Evolutionary conservation across 2,888 invertebrate species (phyloP), one percentile per base, ranked within the genome.

Genomic region (Epistrophe eligans): DNA sequence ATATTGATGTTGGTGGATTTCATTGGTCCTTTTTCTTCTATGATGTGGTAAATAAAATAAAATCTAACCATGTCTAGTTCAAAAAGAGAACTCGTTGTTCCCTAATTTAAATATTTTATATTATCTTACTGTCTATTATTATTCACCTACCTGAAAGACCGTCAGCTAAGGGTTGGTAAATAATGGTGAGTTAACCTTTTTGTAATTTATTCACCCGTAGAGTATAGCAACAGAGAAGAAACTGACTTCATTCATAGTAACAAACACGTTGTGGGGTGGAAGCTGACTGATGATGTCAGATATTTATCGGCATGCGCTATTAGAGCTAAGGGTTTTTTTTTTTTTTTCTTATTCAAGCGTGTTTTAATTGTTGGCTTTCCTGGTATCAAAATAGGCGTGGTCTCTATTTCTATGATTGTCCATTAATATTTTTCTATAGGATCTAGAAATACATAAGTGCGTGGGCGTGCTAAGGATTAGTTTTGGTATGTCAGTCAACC

Each of bases 291-390:
- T 24, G 24, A 24, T 66, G 32, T 52, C 7, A 45, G 50, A 71
- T 24, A 24, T 24, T 24, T 50, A 60, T 67, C 66, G 66, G 19
- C 79, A 80, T 80, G 79, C 79, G 79, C 79, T 73, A 57, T 73
- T 50, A 32, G 17, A 32, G 17, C 32, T 50, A 15, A 50, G 8
- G 35, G 50, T 24, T 24, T 24, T 50, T 28, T 32, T 11, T 48
- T 13, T 24, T 24, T 24, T 50, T 28, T 32, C 17, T 48, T 13
- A 48, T 6, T 28, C 17, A 64, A 64, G 45, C 28, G 45, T 64
- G 11, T 64, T 32, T 32, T 45, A 64, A 64, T 64, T 64, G 64
- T 45, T 64, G 28, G 10, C 17, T 17, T 17, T 28, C 5, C 0
- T 10, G 24, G 17, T 32, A 28, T 28, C 11, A 24, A 2, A 24